A percentile compares a stretch with the other conserved stretches of the same genome.
Conservation (phyloP, 2,113 vertebrate genomes). For the Charina bottae region DNA sequence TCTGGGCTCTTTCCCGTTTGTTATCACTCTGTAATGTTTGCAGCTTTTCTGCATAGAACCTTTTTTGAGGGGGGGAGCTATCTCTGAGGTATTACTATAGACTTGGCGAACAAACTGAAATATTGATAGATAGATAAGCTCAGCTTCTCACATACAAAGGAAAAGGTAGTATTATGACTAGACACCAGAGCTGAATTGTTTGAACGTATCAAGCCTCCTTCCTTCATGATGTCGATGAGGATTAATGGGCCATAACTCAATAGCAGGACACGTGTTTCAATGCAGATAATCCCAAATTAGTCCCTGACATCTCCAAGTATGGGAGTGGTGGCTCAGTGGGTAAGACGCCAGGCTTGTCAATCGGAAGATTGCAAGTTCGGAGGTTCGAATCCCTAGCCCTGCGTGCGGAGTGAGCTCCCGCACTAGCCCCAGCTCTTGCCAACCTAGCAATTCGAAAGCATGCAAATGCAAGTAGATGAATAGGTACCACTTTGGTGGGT, state of each 20-base stretch:
- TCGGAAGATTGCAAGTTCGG: too few relatives aligned
- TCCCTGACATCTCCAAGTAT: not conserved
- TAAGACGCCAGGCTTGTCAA: too few relatives aligned
- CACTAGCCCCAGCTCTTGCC: too few relatives aligned
- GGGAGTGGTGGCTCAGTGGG: too few relatives aligned
- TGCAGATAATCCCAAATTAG: not conserved
- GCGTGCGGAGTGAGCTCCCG: too few relatives aligned
- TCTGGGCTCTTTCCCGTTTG: conserved; percentile 23
- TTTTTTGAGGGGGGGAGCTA: not conserved
- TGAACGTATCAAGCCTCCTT: not conserved
- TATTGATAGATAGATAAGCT: too few relatives aligned
- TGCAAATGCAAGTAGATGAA: too few relatives aligned
- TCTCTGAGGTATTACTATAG: not conserved
- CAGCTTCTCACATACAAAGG: not conserved
- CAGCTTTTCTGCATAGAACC: not conserved
- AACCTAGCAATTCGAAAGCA: too few relatives aligned
- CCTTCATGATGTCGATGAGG: not conserved
- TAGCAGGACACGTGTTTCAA: not conserved
- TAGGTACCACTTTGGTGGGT: too few relatives aligned
- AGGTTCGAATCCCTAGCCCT: too few relatives aligned
- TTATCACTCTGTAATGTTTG: not conserved
- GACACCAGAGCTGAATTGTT: not conserved
- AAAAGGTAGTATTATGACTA: not conserved
- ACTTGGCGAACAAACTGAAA: not conserved
- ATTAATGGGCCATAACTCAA: not conserved